phyloP scores from a whole-genome alignment of 2,113 vertebrate species.

The Pongo abelii region DNA sequence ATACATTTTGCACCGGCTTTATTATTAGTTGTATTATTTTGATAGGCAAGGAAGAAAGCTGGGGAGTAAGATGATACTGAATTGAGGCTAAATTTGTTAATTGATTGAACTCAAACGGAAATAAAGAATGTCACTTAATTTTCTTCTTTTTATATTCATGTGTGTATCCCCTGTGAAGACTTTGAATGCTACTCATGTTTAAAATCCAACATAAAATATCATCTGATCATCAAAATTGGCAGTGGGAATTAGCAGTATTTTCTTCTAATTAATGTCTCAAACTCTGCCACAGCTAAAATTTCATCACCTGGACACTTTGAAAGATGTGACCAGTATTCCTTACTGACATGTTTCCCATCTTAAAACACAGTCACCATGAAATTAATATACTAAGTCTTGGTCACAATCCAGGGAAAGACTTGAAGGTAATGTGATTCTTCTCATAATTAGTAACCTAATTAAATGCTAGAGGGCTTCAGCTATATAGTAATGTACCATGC shows the following conservation, averaged over 20 bases:
- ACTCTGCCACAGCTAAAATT: not conserved
- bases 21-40: slow-evolving; percentile 4
- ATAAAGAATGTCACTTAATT: not conserved
- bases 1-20: slow-evolving; percentile 45
- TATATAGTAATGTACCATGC: not conserved
- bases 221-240: slow-evolving; percentile 4
- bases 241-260: not conserved
- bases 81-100: slow-evolving; percentile 30
- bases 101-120: slow-evolving; percentile 9
- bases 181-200: slow-evolving; percentile 11
- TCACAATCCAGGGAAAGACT: slow-evolving; percentile 35
- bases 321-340: slow-evolving; percentile 20
- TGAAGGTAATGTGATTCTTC: slow-evolving; percentile 63
- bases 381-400: slow-evolving; percentile 54
- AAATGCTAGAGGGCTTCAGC: slow-evolving; percentile 45
- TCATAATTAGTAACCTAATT: slow-evolving; percentile 66
- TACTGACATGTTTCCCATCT: slow-evolving; percentile 31
- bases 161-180: not conserved
- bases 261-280: not conserved
- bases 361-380: slow-evolving; percentile 57
- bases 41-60: slow-evolving; percentile 55
- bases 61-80: slow-evolving; percentile 30
- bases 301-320: not conserved
- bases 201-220: slow-evolving; percentile 5
- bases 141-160: slow-evolving; percentile 13